A percentile compares a stretch with the other conserved stretches of the same genome.
These are phyloP conservation scores for Cryptocephalus moraei DNA, from an alignment of 2,888 invertebrate species.

Conservation along the genomic window DNA sequence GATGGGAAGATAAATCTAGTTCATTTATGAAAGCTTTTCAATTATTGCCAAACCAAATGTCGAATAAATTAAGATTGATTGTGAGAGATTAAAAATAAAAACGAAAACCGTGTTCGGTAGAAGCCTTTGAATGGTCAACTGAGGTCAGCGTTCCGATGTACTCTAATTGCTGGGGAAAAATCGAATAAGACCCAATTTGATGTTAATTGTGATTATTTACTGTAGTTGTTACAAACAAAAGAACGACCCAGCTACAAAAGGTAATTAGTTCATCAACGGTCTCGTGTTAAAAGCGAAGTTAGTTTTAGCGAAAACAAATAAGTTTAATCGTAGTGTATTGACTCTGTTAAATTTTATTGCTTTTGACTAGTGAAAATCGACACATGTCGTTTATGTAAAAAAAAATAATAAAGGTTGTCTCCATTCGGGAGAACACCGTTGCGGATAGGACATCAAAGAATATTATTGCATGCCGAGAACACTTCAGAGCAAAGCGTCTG, in stretches of 20 bases:
- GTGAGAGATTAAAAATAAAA: conserved; percentile 9
- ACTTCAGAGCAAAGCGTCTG: conserved; percentile 22
- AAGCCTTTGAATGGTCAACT: not conserved
- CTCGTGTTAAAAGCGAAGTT: not conserved
- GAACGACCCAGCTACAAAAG: no score
- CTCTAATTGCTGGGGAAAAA: no score
- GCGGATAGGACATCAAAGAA: conserved; percentile 38
- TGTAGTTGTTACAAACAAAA: no score
- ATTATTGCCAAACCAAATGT: conserved; percentile 6
- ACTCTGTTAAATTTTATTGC: conserved; percentile 14
- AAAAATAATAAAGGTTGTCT: conserved; percentile 30
- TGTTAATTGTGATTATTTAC: no score
- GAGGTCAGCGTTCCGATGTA: no score
- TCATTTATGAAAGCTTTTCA: conserved; percentile 7
- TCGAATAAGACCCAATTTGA: no score
- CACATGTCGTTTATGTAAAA: conserved; percentile 24
- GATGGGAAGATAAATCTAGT: conserved; percentile 8
- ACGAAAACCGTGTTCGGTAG: conserved; percentile 9
- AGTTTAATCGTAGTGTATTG: conserved; percentile 11
- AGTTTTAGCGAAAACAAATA: not conserved
- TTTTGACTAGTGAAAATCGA: conserved; percentile 24
- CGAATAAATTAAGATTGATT: conserved; percentile 10
- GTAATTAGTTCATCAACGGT: not conserved
- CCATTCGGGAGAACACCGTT: conserved; percentile 32
- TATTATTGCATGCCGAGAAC: conserved; percentile 36